Evolutionary conservation across 2,888 invertebrate genomes (phyloP), one percentile per base, ranked within the genome.

Genomic region (Agrotis puta): DNA sequence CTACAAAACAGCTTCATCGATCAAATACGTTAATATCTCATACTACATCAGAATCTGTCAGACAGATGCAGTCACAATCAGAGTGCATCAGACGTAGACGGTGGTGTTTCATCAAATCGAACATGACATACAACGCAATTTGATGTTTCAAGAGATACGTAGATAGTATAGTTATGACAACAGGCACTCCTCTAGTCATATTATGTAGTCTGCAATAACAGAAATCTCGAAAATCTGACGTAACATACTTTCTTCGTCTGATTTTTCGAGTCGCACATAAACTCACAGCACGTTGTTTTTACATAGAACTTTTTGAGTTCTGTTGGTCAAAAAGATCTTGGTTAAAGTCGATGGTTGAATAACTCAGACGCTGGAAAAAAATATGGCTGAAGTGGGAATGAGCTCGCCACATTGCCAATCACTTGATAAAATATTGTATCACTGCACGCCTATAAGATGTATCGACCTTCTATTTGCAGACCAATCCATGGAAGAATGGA

Each of bases 61-160:
- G 24, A 53, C 43, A n/a, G 14, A 6, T 39, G 54, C 59, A 78
- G 18, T 22, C 16, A 18, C 13, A 39, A 61, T 74, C 54, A 61
- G 45, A 70, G 45, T 50, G 59, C 71, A 50, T 33, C 6, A 2
- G 59, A 20, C 6, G 2, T 43, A 45, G 14, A 45, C 39, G 16
- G 45, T 22, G 16, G 22, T 24, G 18, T 20, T 70, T 71, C 22
- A 70, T 74, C 78, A 61, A 50, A 33, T 58, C 13, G 14, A 61
- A 65, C 61, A 53, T 74, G 80, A 79, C 73, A 63, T 24, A 24
- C 11, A 22, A 24, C 27, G 18, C 9, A 51, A 57, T 74, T 47
- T 24, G 7, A 47, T 39, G 20, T 20, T 39, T 39, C 2, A 39
- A 39, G 39, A 39, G 9, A 39, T 39, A 11, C 18, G 20, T 7